Conservation (phyloP, 1,140 invertebrate species). For the Trialeurodes vaporariorum region DNA sequence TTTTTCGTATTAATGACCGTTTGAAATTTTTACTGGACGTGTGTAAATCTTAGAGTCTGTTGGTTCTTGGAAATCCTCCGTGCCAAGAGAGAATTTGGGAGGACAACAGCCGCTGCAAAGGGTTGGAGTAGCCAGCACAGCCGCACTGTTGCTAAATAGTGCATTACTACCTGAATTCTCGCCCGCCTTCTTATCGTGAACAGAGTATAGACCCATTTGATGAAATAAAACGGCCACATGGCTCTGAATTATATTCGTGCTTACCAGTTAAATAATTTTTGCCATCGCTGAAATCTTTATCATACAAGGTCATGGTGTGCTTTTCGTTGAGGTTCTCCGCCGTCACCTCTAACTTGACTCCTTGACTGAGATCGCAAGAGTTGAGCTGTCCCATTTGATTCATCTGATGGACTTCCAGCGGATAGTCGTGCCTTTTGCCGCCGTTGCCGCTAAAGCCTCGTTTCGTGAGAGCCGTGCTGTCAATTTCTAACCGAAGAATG, state of each 20-base stretch:
- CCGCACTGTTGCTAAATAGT: no score
- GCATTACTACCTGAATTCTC: no score
- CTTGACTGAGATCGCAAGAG: slow-evolving; percentile 47
- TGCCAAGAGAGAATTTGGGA: background rate
- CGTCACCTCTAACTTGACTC: slow-evolving; percentile 49
- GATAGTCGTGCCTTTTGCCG: background rate
- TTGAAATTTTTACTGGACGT: no score
- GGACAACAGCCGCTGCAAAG: no score
- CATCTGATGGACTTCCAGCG: background rate
- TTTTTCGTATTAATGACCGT: no score
- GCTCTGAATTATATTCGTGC: slow-evolving; percentile 15
- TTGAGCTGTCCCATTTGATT: slow-evolving; percentile 34
- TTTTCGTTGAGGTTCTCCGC: slow-evolving; percentile 46
- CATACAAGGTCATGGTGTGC: slow-evolving; percentile 51
- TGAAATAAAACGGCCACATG: background rate
- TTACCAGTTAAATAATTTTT: slow-evolving; percentile 54
- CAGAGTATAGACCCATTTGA: no score
- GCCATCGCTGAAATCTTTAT: slow-evolving; percentile 53
- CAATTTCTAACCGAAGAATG: slow-evolving; percentile 53
- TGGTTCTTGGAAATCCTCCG: background rate
- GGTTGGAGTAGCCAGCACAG: no score
- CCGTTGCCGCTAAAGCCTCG: background rate
- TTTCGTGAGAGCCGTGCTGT: slow-evolving; percentile 40
- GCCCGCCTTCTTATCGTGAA: no score
- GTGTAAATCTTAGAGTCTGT: no score